Base-by-base conservation (phyloP, 92 coral and sea anemone genomes). In the Palythoa grandiflora region DNA sequence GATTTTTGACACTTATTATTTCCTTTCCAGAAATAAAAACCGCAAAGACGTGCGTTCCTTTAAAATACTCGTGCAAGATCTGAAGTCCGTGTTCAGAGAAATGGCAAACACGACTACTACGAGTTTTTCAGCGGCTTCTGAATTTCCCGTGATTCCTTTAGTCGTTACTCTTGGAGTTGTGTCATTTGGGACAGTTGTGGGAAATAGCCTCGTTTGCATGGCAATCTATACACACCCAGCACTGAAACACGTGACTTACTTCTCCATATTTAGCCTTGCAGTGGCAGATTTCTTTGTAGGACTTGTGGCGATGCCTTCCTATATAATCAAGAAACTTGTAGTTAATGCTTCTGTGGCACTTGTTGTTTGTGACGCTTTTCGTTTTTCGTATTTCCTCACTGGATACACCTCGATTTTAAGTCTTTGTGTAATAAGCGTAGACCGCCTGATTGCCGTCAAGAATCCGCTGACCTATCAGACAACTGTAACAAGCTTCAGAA, bases 401-500 rank as follows among this genome's bases (percentile, higher is more conserved):
- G 98, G 98, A 53, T 97, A 97, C 76, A 97, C 99, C 0, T 97
- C 99, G 7, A 91, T 97, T 21, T 89, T 97, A 73, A 97, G 99
- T 73, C 88, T 97, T 55, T 92, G 90, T 54, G 96, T 96, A 2
- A 97, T 97, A 85, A 97, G 99, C 39, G 88, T 95, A 9, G 99
- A 97, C 72, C 94, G 99, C 72, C 92, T 95, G 85, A 85, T 97
- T 77, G 98, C 98, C 16, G 89, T 97, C 12, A 92, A 83, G 87
- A 93, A 85, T 65, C 97, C 99, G 89, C 95, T 97, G 90, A 86
- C 89, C 48, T 93, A 97, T 65, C 77, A 85, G 61, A 91, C 91
- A 71, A 91, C 89, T 63, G 95, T 92, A 35, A 92, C 99, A 14
- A 87, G 85, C 13, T 80, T 87, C 48, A 88, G 96, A 63, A 91